These are phyloP conservation scores for Diploptera punctata DNA, from an alignment of 2,888 invertebrate species.

Conservation along the genomic window DNA sequence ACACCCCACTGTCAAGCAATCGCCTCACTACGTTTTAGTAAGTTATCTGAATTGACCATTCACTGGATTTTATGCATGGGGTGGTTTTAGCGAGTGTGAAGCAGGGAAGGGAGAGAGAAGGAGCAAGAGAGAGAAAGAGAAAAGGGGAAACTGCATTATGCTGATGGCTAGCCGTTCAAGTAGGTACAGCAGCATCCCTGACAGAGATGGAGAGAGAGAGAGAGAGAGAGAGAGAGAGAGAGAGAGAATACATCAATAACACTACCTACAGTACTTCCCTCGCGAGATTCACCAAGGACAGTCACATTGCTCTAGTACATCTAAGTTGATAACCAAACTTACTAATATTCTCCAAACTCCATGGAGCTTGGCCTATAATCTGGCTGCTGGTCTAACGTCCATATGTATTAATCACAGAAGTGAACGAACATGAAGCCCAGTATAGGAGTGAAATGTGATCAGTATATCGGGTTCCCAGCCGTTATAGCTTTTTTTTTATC, in stretches of 20 bases:
- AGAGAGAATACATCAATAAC: conserved; percentile 7
- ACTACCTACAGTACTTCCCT: background rate
- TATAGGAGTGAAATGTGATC: no score
- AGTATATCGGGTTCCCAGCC: no score
- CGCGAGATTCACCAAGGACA: conserved; percentile 3
- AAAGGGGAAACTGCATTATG: conserved; percentile 17
- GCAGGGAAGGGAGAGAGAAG: background rate
- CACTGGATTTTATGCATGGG: conserved; percentile 28
- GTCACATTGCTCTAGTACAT: no score
- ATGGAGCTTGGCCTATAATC: no score
- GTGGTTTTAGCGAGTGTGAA: conserved; percentile 26
- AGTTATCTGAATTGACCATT: conserved; percentile 31
- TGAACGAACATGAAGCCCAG: no score
- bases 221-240: conserved; percentile 9
- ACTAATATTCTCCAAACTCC: no score
- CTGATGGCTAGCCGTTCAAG: conserved; percentile 23
- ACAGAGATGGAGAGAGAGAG: conserved; percentile 14
- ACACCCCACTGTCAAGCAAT: background rate
- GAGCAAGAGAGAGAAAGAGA: background rate
- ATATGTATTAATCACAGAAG: no score
- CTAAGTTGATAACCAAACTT: background rate
- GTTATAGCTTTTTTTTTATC: no score
- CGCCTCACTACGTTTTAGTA: conserved; percentile 14
- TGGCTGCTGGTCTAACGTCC: no score
- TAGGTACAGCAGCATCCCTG: background rate